These are phyloP conservation scores for Balaeniceps rex DNA, from an alignment of 2,113 vertebrate genomes.

Conservation along the genomic window DNA sequence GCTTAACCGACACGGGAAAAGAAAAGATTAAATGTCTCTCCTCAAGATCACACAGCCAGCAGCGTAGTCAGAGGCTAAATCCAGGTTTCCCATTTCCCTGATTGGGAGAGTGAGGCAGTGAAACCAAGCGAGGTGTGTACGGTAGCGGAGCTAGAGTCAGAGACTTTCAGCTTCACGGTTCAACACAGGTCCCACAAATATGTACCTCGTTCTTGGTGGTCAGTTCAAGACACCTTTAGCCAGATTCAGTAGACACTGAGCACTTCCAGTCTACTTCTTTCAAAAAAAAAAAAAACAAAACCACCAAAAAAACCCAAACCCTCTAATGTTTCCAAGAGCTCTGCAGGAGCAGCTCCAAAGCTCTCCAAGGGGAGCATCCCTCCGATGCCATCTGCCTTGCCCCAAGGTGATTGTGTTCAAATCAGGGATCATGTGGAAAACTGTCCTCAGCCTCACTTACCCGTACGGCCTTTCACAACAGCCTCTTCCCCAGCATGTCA, in stretches of 20 bases:
- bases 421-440: not conserved
- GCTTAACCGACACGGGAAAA: not conserved
- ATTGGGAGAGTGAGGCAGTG: not conserved
- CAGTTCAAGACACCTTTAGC: not conserved
- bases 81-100: not conserved
- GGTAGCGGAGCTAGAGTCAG: not conserved
- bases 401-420: not conserved
- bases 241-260: not conserved
- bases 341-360: not conserved
- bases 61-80: not conserved
- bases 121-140: not conserved
- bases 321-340: not conserved
- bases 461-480: accelerated
- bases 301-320: not conserved
- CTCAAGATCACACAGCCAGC: not conserved
- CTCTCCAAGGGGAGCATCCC: not conserved
- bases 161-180: not conserved
- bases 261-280: not conserved
- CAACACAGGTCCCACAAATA: not conserved
- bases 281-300: not conserved
- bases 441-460: not conserved
- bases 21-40: not conserved
- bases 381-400: not conserved
- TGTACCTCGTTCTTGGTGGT: not conserved
- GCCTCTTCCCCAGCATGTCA: not conserved